phyloP scores from a whole-genome alignment of 2,797 vertebrate genomes.

The Numenius phaeopus region DNA sequence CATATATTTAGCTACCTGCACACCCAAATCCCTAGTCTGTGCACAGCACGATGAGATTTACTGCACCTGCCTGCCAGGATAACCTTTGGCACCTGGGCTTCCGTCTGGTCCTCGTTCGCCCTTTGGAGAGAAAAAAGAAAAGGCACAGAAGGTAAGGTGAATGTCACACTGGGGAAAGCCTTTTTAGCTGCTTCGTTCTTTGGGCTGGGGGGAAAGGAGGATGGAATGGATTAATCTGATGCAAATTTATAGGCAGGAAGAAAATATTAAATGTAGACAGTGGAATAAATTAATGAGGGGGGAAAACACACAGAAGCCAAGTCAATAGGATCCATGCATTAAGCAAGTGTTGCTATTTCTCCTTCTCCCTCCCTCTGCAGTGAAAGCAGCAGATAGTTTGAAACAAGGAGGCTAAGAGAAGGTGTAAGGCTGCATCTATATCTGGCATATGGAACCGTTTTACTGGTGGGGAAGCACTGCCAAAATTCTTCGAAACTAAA shows the following conservation, averaged over 20 bases:
- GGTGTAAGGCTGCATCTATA: constrained; percentile 71
- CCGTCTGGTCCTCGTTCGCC: constrained; percentile 90
- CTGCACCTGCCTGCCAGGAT: constrained; percentile 99
- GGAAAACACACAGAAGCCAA: neutral
- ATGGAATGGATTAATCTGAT: neutral
- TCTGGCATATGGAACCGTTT: constrained; percentile 83
- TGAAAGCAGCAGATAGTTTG: constrained; percentile 42
- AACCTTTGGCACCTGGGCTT: constrained; percentile 98
- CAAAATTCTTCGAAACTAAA: constrained; percentile 80
- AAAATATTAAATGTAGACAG: neutral
- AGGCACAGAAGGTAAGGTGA: constrained; percentile 9
- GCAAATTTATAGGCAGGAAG: neutral
- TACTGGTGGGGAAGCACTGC: constrained; percentile 72
- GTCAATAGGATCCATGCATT: neutral
- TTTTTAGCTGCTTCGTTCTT: neutral
- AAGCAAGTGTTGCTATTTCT: neutral
- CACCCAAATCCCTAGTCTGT: constrained; percentile 74
- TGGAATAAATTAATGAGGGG: neutral
- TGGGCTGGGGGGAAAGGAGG: neutral
- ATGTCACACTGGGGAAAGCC: neutral
- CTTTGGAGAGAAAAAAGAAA: constrained; percentile 80
- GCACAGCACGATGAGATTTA: constrained; percentile 92
- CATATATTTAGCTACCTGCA: constrained; percentile 27
- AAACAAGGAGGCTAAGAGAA: constrained; percentile 62
- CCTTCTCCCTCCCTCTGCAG: neutral